These are phyloP conservation scores for Willisornis vidua DNA, from an alignment of 2,113 vertebrate genomes.

Conservation along the genomic window DNA sequence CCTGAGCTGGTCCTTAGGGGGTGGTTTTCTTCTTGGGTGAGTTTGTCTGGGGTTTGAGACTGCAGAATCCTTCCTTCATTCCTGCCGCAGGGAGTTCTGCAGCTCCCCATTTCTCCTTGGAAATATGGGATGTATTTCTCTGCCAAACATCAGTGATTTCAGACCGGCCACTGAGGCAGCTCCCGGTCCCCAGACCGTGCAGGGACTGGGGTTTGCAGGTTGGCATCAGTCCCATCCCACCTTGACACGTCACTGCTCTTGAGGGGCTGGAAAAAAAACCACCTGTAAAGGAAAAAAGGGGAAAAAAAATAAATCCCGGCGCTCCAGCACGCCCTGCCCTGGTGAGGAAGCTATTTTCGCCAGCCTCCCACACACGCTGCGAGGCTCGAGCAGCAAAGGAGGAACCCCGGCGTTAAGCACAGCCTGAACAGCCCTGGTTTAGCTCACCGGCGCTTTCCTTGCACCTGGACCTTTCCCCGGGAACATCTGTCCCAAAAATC, in stretches of 20 bases:
- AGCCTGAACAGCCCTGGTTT: neutral
- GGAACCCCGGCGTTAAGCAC: neutral
- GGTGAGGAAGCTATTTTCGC: slow-evolving; percentile 22
- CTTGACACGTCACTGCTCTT: accelerated
- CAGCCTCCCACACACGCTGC: slow-evolving; percentile 1
- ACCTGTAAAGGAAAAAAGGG: neutral
- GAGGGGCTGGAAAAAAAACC: neutral
- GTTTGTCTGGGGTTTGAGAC: neutral
- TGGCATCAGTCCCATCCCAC: neutral
- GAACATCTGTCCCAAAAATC: neutral
- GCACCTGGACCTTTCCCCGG: neutral
- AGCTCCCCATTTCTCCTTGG: neutral
- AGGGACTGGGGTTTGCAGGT: neutral
- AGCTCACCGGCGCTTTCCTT: accelerated
- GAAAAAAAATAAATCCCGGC: too few species aligned
- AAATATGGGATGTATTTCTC: neutral
- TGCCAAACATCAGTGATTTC: neutral
- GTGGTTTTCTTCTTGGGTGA: neutral
- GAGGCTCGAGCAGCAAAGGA: slow-evolving; percentile 6
- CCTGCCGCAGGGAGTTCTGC: neutral
- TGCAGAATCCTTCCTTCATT: neutral
- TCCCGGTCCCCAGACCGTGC: neutral
- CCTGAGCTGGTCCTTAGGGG: neutral
- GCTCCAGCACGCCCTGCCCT: slow-evolving; percentile 1
- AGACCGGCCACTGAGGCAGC: neutral